These are phyloP conservation scores for Sialis lutaria DNA, from an alignment of 2,888 invertebrate species.

Conservation along the genomic window DNA sequence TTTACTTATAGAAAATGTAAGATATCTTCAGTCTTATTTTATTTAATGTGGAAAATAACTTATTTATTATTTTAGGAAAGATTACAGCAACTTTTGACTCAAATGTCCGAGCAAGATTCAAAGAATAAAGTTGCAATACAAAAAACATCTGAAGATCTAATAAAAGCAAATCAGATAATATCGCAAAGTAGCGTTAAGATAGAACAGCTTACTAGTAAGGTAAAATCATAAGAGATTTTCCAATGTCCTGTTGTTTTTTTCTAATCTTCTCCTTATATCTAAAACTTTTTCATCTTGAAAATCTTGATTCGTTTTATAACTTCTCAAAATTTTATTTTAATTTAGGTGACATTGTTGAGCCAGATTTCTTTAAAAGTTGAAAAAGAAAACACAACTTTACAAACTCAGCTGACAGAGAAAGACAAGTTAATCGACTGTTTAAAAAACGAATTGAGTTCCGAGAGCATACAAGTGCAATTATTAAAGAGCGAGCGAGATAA, in stretches of 20 bases:
- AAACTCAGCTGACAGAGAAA: neutral
- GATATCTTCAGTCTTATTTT: no score
- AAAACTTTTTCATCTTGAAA: neutral
- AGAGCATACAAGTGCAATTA: neutral
- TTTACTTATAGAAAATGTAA: no score
- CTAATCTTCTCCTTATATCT: no score
- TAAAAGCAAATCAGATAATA: constrained; percentile 6
- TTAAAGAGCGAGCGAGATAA: neutral
- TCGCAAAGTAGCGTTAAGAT: constrained; percentile 1
- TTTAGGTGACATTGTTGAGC: constrained; percentile 1
- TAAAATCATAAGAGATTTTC: neutral
- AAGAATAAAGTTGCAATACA: constrained; percentile 3
- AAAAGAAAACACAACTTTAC: constrained; percentile 1
- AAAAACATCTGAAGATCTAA: constrained; percentile 1
- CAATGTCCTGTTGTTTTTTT: no score
- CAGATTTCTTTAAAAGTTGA: constrained; percentile 4
- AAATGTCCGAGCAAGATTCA: neutral
- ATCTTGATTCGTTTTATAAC: neutral
- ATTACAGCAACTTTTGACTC: no score
- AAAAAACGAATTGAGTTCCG: neutral
- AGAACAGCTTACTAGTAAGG: constrained; percentile 4
- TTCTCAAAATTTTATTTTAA: neutral
- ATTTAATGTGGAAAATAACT: no score
- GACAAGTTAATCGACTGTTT: neutral
- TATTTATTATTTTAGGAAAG: no score